Evolutionary conservation across 2,113 vertebrate genomes (phyloP).

Genomic region (Planiliza haematocheilus): DNA sequence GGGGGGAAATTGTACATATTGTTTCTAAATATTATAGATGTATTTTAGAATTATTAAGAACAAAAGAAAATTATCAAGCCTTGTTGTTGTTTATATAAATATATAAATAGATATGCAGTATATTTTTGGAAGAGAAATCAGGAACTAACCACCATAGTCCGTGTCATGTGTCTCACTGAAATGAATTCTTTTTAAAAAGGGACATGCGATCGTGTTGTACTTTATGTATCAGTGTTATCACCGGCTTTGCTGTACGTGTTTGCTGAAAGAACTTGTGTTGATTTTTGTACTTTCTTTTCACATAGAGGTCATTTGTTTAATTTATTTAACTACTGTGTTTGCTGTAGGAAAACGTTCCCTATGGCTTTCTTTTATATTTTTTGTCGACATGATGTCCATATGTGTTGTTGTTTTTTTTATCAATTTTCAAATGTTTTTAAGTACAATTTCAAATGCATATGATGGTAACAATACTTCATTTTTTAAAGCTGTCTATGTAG

Average conservation of each 20-base stretch:
- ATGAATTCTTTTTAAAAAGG: conserved; percentile 26
- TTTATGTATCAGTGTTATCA: conserved; percentile 69
- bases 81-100: conserved; percentile 73
- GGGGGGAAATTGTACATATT: conserved; percentile 76
- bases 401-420: conserved; percentile 15
- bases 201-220: conserved; percentile 48
- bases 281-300: conserved; percentile 21
- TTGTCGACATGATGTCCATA: conserved; percentile 29
- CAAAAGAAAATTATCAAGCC: conserved; percentile 64
- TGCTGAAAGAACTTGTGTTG: conserved; percentile 38
- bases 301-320: conserved; percentile 67
- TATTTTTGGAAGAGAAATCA: conserved; percentile 71
- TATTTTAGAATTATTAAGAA: conserved; percentile 81
- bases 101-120: conserved; percentile 79
- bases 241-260: conserved; percentile 41
- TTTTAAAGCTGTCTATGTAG: conserved; percentile 21
- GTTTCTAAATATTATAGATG: conserved; percentile 82
- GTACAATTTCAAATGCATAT: conserved; percentile 24
- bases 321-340: conserved; percentile 79
- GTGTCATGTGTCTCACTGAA: conserved; percentile 51
- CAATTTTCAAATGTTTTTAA: conserved; percentile 17
- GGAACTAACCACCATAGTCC: conserved; percentile 75
- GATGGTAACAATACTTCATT: conserved; percentile 14
- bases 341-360: conserved; percentile 45
- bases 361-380: conserved; percentile 14